phyloP scores from a whole-genome alignment of 1,140 invertebrate genomes.

The Choristoneura fumiferana region DNA sequence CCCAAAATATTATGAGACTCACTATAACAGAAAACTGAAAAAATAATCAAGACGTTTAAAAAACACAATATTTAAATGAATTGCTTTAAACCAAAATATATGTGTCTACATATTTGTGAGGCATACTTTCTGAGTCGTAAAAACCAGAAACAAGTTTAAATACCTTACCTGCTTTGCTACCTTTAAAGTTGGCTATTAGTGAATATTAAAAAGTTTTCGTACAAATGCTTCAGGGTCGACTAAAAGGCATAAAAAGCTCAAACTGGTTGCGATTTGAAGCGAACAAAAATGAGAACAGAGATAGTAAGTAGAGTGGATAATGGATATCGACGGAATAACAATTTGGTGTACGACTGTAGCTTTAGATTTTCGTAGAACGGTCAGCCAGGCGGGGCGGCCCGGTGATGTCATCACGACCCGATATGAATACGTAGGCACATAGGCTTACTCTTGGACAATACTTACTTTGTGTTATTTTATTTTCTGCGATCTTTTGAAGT shows the following conservation, averaged over 20 bases:
- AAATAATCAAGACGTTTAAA: no score
- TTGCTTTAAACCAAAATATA: no score
- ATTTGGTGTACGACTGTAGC: slow-evolving; percentile 37
- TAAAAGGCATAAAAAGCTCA: slow-evolving; percentile 34
- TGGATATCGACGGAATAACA: slow-evolving; percentile 46
- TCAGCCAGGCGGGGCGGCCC: slow-evolving; percentile 45
- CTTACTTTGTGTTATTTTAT: background rate
- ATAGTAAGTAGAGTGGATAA: slow-evolving; percentile 39
- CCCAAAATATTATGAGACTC: no score
- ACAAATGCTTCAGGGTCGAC: background rate
- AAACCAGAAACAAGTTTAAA: background rate
- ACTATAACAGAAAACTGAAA: no score
- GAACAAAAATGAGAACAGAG: slow-evolving; percentile 46
- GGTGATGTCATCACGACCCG: slow-evolving; percentile 62
- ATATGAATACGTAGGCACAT: slow-evolving; percentile 32
- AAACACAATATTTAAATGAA: no score
- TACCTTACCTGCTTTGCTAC: background rate
- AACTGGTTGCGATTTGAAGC: slow-evolving; percentile 53
- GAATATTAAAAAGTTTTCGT: background rate
- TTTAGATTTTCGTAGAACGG: slow-evolving; percentile 68
- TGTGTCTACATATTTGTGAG: no score
- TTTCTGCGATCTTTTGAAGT: no score
- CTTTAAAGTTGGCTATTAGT: background rate
- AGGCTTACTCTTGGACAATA: slow-evolving; percentile 46
- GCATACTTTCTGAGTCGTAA: no score